Percentiles rank a stretch among this genome's conserved stretches.
Evolutionary conservation across 2,113 vertebrate species (phyloP).

Genomic region (Fulmarus glacialis): DNA sequence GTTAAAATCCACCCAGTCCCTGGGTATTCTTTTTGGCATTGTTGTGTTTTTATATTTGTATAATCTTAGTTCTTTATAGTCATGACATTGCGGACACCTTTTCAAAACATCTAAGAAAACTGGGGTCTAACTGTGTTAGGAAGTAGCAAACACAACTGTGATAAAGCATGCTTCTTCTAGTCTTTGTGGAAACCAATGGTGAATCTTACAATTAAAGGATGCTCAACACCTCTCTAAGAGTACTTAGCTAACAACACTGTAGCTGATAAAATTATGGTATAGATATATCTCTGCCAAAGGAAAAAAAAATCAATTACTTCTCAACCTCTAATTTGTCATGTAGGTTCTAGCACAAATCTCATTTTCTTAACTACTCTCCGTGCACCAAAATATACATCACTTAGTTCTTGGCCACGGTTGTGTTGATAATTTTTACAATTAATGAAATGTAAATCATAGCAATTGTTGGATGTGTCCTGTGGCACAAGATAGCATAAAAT

Average conservation of each 20-base stretch:
- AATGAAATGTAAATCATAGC: not conserved
- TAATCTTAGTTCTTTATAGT: not conserved
- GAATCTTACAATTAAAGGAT: not conserved
- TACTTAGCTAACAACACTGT: not conserved
- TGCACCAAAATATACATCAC: not conserved
- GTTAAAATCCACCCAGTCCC: not conserved
- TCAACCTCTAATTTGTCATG: not conserved
- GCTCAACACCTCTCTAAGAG: not conserved
- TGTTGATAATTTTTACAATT: not conserved
- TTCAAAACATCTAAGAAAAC: not conserved
- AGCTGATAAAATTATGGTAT: not conserved
- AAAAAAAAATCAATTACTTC: not conserved
- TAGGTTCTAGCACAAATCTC: not conserved
- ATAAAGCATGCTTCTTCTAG: not conserved
- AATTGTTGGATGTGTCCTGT: not conserved
- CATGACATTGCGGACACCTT: not conserved
- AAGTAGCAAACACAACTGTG: not conserved
- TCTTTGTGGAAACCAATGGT: not conserved
- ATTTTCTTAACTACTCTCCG: constrained; percentile 7
- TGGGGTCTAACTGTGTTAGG: not conserved
- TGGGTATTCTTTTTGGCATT: not conserved
- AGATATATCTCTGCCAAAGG: not conserved
- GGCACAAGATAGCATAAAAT: not conserved
- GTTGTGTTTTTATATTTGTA: not conserved
- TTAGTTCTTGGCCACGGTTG: not conserved